phyloP scores from a whole-genome alignment of 2,888 invertebrate species.

The Nephrotoma appendiculata region DNA sequence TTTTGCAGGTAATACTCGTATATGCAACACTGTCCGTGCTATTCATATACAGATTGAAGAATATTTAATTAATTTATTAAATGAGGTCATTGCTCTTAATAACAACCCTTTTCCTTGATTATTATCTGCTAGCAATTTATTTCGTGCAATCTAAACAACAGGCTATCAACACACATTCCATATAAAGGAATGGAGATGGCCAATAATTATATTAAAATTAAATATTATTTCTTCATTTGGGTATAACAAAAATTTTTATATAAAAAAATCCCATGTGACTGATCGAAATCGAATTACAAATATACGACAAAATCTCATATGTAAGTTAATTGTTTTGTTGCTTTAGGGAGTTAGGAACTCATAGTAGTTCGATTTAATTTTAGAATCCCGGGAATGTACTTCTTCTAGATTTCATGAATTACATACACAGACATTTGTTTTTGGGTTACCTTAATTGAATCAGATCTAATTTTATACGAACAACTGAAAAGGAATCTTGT shows the following conservation, averaged over 20 bases:
- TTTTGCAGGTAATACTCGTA: background rate
- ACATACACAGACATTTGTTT: background rate
- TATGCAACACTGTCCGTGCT: background rate
- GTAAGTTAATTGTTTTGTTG: background rate
- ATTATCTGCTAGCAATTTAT: background rate
- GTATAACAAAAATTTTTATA: background rate
- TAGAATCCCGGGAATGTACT: background rate
- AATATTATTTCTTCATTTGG: background rate
- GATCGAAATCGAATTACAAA: background rate
- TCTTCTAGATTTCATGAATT: background rate
- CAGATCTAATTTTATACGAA: background rate
- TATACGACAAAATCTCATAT: background rate
- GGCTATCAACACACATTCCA: background rate
- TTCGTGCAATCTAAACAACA: background rate
- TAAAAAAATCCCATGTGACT: background rate
- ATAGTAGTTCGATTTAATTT: background rate
- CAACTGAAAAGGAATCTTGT: background rate
- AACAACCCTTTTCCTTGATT: background rate
- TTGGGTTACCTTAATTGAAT: background rate
- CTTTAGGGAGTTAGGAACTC: background rate
- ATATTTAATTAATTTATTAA: background rate
- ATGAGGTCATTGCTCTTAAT: background rate
- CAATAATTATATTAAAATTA: background rate
- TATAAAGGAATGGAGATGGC: background rate
- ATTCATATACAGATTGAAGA: background rate